Base-by-base conservation (phyloP, 1,140 invertebrate species). In the Nasonia giraulti region DNA sequence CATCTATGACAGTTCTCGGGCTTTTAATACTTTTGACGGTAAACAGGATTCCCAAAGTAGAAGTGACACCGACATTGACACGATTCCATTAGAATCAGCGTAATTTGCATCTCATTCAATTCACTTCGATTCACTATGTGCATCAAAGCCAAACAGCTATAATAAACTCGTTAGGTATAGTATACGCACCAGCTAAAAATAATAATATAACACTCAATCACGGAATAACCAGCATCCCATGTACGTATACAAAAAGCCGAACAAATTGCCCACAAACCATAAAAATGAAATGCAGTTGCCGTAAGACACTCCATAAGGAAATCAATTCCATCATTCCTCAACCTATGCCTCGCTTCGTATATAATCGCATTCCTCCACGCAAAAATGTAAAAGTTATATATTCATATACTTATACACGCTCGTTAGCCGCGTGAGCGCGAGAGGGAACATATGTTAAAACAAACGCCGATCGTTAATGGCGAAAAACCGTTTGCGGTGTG, bases 41-140 rank as follows among this genome's bases (percentile, higher is more conserved):
- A 62, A 62, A 76, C 20, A 6, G 11, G 40, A 44, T 37, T 17
- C 71, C 17, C 40, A 75, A 74, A 76, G n/a, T 44, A 27, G 3
- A 50, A 78, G 27, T 78, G 44, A 50, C 55, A n/a, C 14, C 50
- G 82, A 50, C 62, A 50, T 55, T 62, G 81, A 44, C 50, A 44
- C 69, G 10, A 71, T 71, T 71, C 69, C 69, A 33, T 33, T 27
- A 8, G 55, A 62, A 20, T 17, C 17, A 17, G 55, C 55, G 17
- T n/a, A 62, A 62, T 62, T 62, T 62, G 17, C 55, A 62, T 62
- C 4, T 62, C 20, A 62, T 62, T 62, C 47, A 50, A 50, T 50
- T 50, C 12, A 44, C 40, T 44, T 44, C 7, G 40, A 44, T 44
- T 44, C 40, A 10, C 6, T 44, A 44, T 11, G 27, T 27, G 8